Evolutionary conservation across 2,888 invertebrate genomes (phyloP), one percentile per base, ranked within the genome.

Genomic region (Antheraea yamamai): DNA sequence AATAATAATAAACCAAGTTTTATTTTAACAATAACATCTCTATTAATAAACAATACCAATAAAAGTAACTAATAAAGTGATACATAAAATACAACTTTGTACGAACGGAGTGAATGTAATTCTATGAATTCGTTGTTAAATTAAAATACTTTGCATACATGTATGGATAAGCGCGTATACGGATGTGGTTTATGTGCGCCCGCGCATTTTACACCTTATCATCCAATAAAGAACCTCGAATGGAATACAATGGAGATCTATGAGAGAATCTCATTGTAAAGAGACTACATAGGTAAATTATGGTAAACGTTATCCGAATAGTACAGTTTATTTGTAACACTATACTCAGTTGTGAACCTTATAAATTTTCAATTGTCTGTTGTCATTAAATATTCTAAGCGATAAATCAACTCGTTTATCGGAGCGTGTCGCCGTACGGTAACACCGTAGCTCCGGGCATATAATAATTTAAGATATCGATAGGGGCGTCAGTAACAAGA

Each of bases 341-440:
- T 75, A 75, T 71, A 71, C 72, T 92, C 91, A 92, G 90, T 90
- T 85, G 83, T 86, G 85, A 84, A 85, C 87, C 91, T 90, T 92
- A 92, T 94, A 94, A 91, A 92, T 91, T 93, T 91, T 90, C 93
- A 91, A 94, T 94, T 93, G 94, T 93, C 87, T 91, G 87, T 90
- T 92, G 92, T 93, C 91, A 93, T 93, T 93, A 91, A 90, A 90
- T 93, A 93, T 93, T 92, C 92, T 84, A 84, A 82, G 89, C 88
- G 87, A 94, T 95, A 94, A 95, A 94, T 94, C 94, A 93, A 93
- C 87, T 89, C 82, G 70, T 88, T 92, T 94, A 94, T 94, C 94
- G 88, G 85, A 82, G 84, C 85, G 85, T 84, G 89, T 89, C 87
- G 90, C 86, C 82, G 88, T 87, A 89, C 89, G 86, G 91, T 88